Evolutionary conservation across 2,113 vertebrate genomes (phyloP), one percentile per base, ranked within the genome.

Genomic region (Bubo blakistoni): DNA sequence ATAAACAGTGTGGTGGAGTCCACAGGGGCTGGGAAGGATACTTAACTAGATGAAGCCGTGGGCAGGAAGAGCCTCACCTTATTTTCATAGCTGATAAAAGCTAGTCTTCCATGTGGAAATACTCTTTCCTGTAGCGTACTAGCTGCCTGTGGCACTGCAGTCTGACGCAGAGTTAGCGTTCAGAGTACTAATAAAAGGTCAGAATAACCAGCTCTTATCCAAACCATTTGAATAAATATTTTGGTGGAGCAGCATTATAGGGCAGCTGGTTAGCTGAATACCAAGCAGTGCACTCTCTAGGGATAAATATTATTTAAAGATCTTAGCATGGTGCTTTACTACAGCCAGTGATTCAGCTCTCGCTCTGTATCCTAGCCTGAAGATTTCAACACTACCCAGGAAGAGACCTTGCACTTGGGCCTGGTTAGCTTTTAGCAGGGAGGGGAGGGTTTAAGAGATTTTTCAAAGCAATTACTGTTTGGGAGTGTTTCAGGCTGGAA

Each of bases 141-240:
- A 11, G 16, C 58, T 71, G 93, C 81, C 80, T 11, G 29, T 49
- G 67, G 86, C 86, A 81, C 86, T 14, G 65, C 81, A 57, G 30
- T 38, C n/a, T 40, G 66, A 74, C 20, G 62, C 3, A 1, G 55
- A 67, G 42, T 69, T 61, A 40, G 44, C 16, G 0, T 81, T 51
- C 77, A 29, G 70, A 86, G 59, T 27, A 81, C 63, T 61, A 51
- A 62, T 57, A 62, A 62, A 85, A 77, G 76, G 93, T 81, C 85
- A 86, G 66, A 72, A 81, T 61, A 72, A 86, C 54, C 86, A 92
- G 77, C 86, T 86, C 72, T 86, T 82, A 79, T 25, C 77, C 86
- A 86, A 90, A 86, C 49, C 71, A 18, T 73, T 92, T 90, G 77
- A 73, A 78, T 86, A 92, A 92, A 82, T 90, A 86, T 82, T 95